Conservation (phyloP, 2,113 vertebrate genomes). For the Brachypteracias leptosomus region DNA sequence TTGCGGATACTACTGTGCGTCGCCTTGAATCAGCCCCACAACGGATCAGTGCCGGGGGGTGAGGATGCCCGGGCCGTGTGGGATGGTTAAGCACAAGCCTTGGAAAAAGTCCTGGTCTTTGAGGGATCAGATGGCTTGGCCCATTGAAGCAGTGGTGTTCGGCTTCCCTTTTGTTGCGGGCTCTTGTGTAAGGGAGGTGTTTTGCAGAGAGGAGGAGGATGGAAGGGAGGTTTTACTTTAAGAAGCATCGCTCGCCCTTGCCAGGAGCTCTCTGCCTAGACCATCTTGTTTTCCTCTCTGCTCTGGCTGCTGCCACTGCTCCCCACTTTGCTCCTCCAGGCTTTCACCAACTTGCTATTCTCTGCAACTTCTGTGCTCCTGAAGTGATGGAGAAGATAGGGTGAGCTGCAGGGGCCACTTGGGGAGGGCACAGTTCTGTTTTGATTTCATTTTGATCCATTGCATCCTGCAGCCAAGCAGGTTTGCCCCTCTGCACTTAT, state of each 20-base stretch:
- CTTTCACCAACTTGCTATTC: neutral
- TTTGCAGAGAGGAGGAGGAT: conserved; percentile 15
- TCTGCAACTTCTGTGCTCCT: neutral
- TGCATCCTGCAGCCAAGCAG: neutral
- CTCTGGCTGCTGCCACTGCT: neutral
- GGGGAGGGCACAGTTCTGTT: neutral
- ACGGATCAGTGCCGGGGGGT: neutral
- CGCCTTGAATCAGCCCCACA: neutral
- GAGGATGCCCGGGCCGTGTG: neutral
- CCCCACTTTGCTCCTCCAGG: neutral
- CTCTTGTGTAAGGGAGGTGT: conserved; percentile 15
- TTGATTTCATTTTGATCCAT: neutral
- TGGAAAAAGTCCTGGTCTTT: conserved; percentile 35
- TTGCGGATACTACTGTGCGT: neutral
- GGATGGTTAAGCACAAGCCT: conserved; percentile 21
- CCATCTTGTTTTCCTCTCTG: neutral
- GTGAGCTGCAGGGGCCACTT: neutral
- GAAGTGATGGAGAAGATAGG: neutral
- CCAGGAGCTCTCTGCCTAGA: conserved; percentile 24
- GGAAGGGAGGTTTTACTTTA: conserved; percentile 1
- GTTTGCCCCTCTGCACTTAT: neutral
- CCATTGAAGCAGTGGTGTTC: neutral
- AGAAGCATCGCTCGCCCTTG: neutral
- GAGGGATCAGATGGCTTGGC: conserved; percentile 24
- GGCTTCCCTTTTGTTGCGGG: neutral